Percentiles rank a stretch among this genome's conserved stretches.
phyloP scores from a whole-genome alignment of 2,888 invertebrate genomes.

The Eupithecia pulchellata region DNA sequence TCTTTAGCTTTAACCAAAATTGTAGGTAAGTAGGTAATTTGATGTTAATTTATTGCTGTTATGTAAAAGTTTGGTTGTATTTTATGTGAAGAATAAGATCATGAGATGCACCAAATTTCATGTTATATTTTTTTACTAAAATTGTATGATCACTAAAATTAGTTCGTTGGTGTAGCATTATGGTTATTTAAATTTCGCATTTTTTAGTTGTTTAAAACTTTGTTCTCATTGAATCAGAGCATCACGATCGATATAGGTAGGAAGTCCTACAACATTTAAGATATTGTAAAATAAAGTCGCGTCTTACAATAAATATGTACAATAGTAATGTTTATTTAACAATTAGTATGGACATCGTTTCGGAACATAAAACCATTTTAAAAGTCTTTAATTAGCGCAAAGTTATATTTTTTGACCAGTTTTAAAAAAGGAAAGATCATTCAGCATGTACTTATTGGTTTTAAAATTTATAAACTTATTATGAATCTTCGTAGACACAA shows the following conservation, averaged over 20 bases:
- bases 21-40: neutral
- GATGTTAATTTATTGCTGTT: neutral
- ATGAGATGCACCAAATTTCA: neutral
- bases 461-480: too few relatives aligned
- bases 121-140: too few relatives aligned
- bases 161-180: neutral
- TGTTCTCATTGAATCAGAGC: neutral
- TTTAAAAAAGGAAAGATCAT: neutral
- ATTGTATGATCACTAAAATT: neutral
- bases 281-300: slow-evolving; percentile 13
- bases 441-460: neutral
- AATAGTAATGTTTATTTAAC: slow-evolving; percentile 15
- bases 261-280: neutral
- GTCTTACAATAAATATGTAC: neutral
- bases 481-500: too few relatives aligned
- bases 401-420: neutral
- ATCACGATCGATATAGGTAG: too few relatives aligned
- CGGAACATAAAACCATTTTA: slow-evolving; percentile 29
- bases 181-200: neutral
- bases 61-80: neutral
- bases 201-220: neutral
- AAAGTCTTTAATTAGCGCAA: slow-evolving; percentile 30
- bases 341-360: slow-evolving; percentile 30
- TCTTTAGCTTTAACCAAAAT: neutral
- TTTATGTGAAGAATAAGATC: neutral